A percentile compares a stretch with the other conserved stretches of the same genome.
These are phyloP conservation scores for Hedya salicella DNA, from an alignment of 2,888 invertebrate species.

Conservation along the genomic window DNA sequence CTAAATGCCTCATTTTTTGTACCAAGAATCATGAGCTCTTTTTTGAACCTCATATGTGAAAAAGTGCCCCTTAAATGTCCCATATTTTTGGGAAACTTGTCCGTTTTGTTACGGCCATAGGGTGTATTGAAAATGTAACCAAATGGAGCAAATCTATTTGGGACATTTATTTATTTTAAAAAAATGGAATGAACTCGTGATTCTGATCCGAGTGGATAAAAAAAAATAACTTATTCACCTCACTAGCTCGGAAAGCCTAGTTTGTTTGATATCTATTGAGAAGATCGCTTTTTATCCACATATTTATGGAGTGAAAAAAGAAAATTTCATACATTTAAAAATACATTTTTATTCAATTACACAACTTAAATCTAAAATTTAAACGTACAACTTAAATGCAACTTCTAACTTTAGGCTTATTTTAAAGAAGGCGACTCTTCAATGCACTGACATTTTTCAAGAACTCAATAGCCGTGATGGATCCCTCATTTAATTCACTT, in stretches of 20 bases:
- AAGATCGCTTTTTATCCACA: slow-evolving; percentile 1
- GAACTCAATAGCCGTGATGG: no score
- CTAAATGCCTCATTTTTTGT: not conserved
- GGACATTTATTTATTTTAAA: not conserved
- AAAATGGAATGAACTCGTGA: not conserved
- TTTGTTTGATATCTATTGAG: slow-evolving; percentile 3
- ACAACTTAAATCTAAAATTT: no score
- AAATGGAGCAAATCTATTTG: not conserved
- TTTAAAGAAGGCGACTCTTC: no score
- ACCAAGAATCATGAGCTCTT: no score
- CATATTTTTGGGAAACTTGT: not conserved
- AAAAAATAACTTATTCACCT: not conserved
- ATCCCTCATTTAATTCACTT: no score
- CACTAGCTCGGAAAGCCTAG: slow-evolving; percentile 2
- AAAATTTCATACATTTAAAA: not conserved
- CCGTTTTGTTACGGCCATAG: slow-evolving; percentile 4
- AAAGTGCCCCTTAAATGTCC: slow-evolving; percentile 4
- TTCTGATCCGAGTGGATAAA: not conserved
- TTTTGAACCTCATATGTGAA: not conserved
- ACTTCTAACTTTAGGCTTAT: no score
- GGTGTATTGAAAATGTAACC: slow-evolving; percentile 7
- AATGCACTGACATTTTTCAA: no score
- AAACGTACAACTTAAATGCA: no score
- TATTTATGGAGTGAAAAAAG: not conserved
- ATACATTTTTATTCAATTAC: no score